These are phyloP conservation scores for Falcunculus frontatus DNA, from an alignment of 2,113 vertebrate species.

Conservation along the genomic window DNA sequence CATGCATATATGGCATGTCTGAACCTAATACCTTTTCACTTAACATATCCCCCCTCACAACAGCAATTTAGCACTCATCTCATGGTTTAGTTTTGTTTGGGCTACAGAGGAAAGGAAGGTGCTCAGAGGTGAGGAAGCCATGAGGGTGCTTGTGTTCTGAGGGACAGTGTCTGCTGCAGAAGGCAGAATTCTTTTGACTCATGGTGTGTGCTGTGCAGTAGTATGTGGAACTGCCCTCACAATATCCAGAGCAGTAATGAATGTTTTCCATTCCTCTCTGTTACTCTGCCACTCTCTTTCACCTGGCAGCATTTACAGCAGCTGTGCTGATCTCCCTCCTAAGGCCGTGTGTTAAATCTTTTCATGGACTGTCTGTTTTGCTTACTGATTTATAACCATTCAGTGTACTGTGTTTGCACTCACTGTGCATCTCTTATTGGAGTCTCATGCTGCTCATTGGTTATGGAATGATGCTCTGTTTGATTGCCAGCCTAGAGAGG, in stretches of 20 bases:
- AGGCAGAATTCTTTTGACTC: not conserved
- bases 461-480: not conserved
- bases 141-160: not conserved
- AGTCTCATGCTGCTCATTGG: not conserved
- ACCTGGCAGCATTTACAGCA: not conserved
- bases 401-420: not conserved
- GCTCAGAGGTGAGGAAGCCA: not conserved
- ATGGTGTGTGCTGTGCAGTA: not conserved
- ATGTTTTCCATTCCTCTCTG: not conserved
- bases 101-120: not conserved
- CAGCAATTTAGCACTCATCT: not conserved
- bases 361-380: not conserved
- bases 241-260: not conserved
- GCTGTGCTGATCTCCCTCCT: not conserved
- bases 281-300: not conserved
- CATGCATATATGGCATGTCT: not conserved
- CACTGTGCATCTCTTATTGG: not conserved
- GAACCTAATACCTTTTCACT: not conserved
- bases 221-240: not conserved
- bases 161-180: not conserved
- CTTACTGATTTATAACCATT: not conserved
- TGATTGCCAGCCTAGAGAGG: not conserved
- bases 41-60: not conserved
- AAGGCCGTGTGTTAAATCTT: not conserved
- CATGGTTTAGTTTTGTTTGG: not conserved